These are phyloP conservation scores for Epizoanthus rinbou DNA, from an alignment of 92 coral and sea anemone genomes.

Conservation along the genomic window DNA sequence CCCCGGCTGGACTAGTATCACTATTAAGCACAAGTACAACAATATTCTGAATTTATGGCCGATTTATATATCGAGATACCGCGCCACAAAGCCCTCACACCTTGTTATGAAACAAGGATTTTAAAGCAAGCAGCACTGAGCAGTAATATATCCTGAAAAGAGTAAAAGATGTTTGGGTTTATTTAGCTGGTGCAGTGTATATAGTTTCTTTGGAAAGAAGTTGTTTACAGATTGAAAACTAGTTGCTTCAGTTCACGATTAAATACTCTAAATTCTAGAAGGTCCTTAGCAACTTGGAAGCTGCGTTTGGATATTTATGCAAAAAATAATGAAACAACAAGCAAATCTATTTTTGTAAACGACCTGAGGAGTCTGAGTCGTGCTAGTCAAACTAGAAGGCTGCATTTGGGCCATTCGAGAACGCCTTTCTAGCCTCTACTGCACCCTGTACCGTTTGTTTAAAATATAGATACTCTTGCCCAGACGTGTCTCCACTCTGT, in stretches of 20 bases:
- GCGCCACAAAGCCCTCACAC: background rate
- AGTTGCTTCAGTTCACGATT: slow-evolving; percentile 13
- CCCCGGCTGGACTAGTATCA: background rate
- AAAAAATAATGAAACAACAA: background rate
- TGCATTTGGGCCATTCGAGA: background rate
- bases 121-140: background rate
- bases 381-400: background rate
- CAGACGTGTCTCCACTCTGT: background rate
- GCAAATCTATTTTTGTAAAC: background rate
- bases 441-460: background rate
- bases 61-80: slow-evolving; percentile 2
- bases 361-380: background rate
- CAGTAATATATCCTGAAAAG: background rate
- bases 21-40: too few species aligned
- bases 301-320: slow-evolving; percentile 5
- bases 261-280: background rate
- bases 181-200: background rate
- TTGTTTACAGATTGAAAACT: slow-evolving; percentile 10
- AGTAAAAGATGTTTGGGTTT: background rate
- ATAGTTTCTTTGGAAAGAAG: slow-evolving; percentile 23
- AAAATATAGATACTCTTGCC: background rate
- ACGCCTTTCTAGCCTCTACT: background rate
- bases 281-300: slow-evolving; percentile 27
- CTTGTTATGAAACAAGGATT: background rate
- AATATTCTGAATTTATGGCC: background rate